phyloP scores from a whole-genome alignment of 2,797 vertebrate genomes.

The Sebastes cheni region DNA sequence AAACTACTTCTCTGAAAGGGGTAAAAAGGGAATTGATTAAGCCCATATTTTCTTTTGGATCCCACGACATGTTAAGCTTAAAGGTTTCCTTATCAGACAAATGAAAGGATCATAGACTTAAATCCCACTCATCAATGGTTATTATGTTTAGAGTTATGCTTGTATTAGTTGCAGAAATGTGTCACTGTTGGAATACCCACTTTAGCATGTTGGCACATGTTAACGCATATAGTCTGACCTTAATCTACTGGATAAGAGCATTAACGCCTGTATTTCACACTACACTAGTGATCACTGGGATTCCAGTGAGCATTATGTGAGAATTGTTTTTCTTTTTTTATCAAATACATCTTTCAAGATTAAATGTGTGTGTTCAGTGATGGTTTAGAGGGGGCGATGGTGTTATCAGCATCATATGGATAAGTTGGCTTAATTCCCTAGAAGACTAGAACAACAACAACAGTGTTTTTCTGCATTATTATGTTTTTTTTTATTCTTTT shows the following conservation, averaged over 20 bases:
- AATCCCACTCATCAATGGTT: background rate
- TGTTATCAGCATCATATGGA: conserved; percentile 8
- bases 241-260: conserved; percentile 66
- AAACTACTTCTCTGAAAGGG: background rate
- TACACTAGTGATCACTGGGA: conserved; percentile 49
- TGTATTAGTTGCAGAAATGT: conserved; percentile 29
- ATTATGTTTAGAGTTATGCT: background rate
- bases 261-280: conserved; percentile 58
- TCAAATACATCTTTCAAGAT: conserved; percentile 47
- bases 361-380: background rate
- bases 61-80: conserved; percentile 6
- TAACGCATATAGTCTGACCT: conserved; percentile 50
- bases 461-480: background rate
- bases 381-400: background rate
- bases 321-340: conserved; percentile 9
- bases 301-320: conserved; percentile 44
- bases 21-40: background rate
- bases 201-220: conserved; percentile 34
- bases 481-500: background rate
- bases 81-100: conserved; percentile 24
- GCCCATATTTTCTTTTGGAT: background rate
- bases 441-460: background rate
- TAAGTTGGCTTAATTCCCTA: conserved; percentile 5
- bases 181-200: conserved; percentile 16
- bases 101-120: conserved; percentile 16